A percentile compares a stretch with the other conserved stretches of the same genome.
phyloP scores from a whole-genome alignment of 2,113 vertebrate genomes.

The Myrmophylax atrothorax region DNA sequence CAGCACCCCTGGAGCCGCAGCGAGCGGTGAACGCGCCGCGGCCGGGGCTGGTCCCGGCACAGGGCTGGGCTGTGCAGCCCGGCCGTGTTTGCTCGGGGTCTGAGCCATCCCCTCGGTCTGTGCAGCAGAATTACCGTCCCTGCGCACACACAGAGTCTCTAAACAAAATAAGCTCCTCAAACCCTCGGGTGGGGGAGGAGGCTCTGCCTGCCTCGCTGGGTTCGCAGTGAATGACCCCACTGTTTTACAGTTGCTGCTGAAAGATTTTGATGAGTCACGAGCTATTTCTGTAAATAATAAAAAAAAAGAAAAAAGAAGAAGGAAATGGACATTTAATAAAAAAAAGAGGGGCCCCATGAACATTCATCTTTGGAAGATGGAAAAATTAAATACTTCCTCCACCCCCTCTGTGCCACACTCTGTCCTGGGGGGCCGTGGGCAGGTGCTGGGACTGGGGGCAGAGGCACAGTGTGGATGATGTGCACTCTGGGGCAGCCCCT shows the following conservation, averaged over 20 bases:
- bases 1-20: neutral
- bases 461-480: neutral
- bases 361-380: neutral
- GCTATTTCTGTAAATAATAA: slow-evolving; percentile 61
- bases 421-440: neutral
- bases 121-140: neutral
- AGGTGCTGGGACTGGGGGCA: neutral
- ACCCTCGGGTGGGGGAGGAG: neutral
- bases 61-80: neutral
- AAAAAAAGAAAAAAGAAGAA: neutral
- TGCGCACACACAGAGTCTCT: neutral
- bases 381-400: neutral
- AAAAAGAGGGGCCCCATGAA: neutral
- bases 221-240: slow-evolving; percentile 56
- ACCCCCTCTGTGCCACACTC: accelerated
- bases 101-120: neutral
- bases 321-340: neutral
- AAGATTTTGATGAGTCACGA: slow-evolving; percentile 58
- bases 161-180: neutral
- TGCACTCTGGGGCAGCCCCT: neutral
- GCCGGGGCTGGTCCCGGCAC: neutral
- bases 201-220: neutral
- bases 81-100: neutral
- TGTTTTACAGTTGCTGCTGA: slow-evolving; percentile 32
- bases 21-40: neutral